Percentiles rank a stretch among this genome's conserved stretches.
phyloP scores from a whole-genome alignment of 2,797 vertebrate species.

The Coluber constrictor region DNA sequence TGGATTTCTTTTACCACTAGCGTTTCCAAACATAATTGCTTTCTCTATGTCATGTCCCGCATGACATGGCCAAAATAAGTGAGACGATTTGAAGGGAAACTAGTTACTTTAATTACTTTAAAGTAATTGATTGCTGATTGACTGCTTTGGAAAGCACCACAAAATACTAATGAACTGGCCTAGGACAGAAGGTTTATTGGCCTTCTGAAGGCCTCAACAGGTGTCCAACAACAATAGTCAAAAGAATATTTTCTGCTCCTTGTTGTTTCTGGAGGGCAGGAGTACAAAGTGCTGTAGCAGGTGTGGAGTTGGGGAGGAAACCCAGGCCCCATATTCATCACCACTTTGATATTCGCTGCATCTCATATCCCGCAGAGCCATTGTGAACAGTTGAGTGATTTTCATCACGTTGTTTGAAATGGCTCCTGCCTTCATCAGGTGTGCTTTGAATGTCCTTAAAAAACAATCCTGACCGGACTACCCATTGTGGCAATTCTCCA shows the following conservation, averaged over 20 bases:
- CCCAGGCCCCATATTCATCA: not conserved
- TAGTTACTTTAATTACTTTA: not conserved
- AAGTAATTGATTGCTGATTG: not conserved
- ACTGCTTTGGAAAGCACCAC: not conserved
- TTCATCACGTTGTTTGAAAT: not conserved
- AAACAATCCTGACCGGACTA: not conserved
- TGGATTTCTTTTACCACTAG: not conserved
- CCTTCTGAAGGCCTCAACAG: not conserved
- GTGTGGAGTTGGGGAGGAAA: not conserved
- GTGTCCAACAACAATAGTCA: not conserved
- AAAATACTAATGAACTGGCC: not conserved
- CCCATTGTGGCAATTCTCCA: not conserved
- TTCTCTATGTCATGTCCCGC: not conserved
- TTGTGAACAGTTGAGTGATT: not conserved
- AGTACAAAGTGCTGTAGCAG: not conserved
- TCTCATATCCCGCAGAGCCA: not conserved
- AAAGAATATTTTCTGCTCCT: not conserved
- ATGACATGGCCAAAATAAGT: not conserved
- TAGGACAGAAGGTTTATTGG: not conserved
- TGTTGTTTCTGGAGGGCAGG: not conserved
- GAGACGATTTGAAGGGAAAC: not conserved
- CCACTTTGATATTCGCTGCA: not conserved
- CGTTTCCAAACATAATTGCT: not conserved
- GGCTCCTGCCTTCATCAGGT: not conserved
- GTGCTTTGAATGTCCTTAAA: not conserved